These are phyloP conservation scores for Pseudochirops cupreus DNA, from an alignment of 2,797 vertebrate genomes.

Conservation along the genomic window DNA sequence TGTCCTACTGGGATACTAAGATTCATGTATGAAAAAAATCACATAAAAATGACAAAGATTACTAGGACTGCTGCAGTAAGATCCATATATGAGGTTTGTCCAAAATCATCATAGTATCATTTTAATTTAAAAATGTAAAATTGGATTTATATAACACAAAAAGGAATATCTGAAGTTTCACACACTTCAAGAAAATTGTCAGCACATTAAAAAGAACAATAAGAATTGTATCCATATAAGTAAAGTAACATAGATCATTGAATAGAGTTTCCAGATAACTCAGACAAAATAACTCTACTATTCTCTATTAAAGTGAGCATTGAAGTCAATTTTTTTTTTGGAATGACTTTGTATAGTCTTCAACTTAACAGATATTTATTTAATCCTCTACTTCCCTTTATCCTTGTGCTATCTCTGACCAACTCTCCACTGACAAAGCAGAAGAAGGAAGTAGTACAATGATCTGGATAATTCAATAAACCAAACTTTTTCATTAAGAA, in stretches of 20 bases:
- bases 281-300: neutral
- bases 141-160: slow-evolving; percentile 13
- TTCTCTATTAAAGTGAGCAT: neutral
- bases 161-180: slow-evolving; percentile 26
- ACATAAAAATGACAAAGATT: slow-evolving; percentile 39
- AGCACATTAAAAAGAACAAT: slow-evolving; percentile 21
- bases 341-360: neutral
- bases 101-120: slow-evolving; percentile 5
- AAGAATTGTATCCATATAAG: slow-evolving; percentile 8
- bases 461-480: slow-evolving; percentile 35
- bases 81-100: slow-evolving; percentile 44
- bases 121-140: slow-evolving; percentile 36
- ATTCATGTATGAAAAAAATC: slow-evolving; percentile 28
- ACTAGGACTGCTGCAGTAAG: neutral
- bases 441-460: neutral
- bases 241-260: neutral
- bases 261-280: neutral
- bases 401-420: slow-evolving; percentile 13
- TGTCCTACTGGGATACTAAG: slow-evolving; percentile 11
- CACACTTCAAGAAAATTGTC: slow-evolving; percentile 36
- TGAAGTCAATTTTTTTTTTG: neutral
- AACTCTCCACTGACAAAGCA: neutral
- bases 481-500: slow-evolving; percentile 46
- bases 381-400: neutral
- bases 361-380: slow-evolving; percentile 19